These are phyloP conservation scores for Eulemur coronatus DNA, from an alignment of 2,797 vertebrate species.

Conservation along the genomic window DNA sequence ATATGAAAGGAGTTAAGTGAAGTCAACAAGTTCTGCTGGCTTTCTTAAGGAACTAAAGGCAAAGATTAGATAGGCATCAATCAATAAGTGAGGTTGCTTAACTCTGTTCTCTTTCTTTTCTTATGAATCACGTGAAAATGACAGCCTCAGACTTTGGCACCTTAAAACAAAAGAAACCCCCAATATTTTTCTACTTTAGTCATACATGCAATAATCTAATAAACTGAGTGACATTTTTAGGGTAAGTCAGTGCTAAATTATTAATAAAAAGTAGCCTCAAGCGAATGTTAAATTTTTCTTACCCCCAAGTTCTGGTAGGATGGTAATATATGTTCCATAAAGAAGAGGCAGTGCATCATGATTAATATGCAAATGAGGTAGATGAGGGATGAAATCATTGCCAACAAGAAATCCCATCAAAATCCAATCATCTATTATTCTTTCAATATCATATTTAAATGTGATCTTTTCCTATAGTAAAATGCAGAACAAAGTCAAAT, in stretches of 20 bases:
- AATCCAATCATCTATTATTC: constrained; percentile 99
- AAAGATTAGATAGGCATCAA: background rate
- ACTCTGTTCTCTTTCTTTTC: background rate
- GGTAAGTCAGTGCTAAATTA: background rate
- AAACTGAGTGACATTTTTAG: background rate
- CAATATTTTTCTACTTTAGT: background rate
- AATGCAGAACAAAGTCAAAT: constrained; percentile 16
- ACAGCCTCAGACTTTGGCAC: background rate
- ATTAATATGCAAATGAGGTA: constrained; percentile 98
- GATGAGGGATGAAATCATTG: constrained; percentile 99
- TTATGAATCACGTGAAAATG: background rate
- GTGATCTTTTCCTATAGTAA: constrained; percentile 89
- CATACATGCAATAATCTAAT: constrained; percentile 26
- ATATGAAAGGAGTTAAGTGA: constrained; percentile 11
- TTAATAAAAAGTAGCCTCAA: background rate
- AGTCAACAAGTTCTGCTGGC: background rate
- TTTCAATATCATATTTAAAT: constrained; percentile 95
- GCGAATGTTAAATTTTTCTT: constrained; percentile 73
- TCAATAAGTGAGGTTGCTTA: background rate
- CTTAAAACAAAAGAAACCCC: background rate
- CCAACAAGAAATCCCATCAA: constrained; percentile 99
- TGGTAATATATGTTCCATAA: constrained; percentile 95
- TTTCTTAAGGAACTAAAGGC: constrained; percentile 5
- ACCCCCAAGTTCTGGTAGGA: constrained; percentile 94
- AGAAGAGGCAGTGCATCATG: constrained; percentile 97